phyloP scores from a whole-genome alignment of 2,888 invertebrate genomes.

The Drosophila acutilabella region DNA sequence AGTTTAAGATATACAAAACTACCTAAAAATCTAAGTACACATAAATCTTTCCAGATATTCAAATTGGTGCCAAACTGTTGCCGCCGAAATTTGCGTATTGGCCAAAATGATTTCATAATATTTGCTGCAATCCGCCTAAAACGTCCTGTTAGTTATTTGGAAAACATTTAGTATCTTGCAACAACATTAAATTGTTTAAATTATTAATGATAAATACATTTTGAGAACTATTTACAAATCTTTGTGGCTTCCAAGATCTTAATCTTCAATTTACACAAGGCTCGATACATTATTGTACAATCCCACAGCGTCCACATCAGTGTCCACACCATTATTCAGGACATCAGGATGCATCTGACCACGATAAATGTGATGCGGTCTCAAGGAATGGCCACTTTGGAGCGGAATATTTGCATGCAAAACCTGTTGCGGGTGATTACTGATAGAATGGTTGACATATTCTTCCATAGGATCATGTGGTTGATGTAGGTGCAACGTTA shows the following conservation, averaged over 20 bases:
- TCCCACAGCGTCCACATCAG: conserved; percentile 56
- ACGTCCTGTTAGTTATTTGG: conserved; percentile 28
- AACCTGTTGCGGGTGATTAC: conserved; percentile 23
- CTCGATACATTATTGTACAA: conserved; percentile 72
- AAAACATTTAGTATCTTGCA: conserved; percentile 29
- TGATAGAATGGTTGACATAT: conserved; percentile 21
- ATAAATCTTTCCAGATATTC: conserved; percentile 47
- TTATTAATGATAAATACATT: conserved; percentile 56
- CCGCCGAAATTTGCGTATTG: conserved; percentile 37
- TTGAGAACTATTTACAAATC: conserved; percentile 60
- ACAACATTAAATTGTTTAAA: conserved; percentile 42
- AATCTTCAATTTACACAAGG: conserved; percentile 51
- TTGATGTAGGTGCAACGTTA: neutral
- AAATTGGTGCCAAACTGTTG: conserved; percentile 49
- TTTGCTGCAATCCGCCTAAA: conserved; percentile 32
- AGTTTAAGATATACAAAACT: conserved; percentile 32
- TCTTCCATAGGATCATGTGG: conserved; percentile 29
- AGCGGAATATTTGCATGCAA: conserved; percentile 22
- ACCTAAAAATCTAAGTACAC: conserved; percentile 29
- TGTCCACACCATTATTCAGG: conserved; percentile 32
- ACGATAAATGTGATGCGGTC: conserved; percentile 23
- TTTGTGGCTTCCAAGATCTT: conserved; percentile 37
- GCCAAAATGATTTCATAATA: conserved; percentile 31
- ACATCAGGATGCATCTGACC: conserved; percentile 32
- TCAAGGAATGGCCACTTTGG: conserved; percentile 16